Base-by-base conservation (phyloP, 2,797 vertebrate species). In the Molossus alvarezi region DNA sequence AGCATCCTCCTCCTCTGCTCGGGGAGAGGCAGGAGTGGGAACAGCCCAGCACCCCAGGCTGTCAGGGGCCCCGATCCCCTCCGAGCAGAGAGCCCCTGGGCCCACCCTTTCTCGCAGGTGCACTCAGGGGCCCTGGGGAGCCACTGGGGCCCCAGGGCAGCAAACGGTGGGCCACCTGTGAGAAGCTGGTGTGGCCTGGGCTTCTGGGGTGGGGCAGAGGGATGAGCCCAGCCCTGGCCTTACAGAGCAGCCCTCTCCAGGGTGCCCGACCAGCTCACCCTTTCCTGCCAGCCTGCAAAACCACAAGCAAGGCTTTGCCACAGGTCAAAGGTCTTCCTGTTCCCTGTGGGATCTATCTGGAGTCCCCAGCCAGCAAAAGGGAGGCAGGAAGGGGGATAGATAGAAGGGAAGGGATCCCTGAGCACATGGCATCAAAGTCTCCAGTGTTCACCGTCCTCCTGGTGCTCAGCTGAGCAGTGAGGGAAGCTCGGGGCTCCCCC, bases 271-370 rank as follows among this genome's bases (percentile, higher is more conserved):
- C 21, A 20, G 9, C 71, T 76, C 79, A 67, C 64, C 45, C 58
- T 86, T 88, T 27, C 45, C 23, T 80, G 71, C 84, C 71, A 60
- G 83, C 69, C 75, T 84, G 77, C 79, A 73, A 69, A 71, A n/a
- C 25, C 45, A 33, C 9, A n/a, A 45, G 84, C 25, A 41, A 12
- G 14, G 21, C 41, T 90, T n/a, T 45, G 45, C 20, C 79, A 84
- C 53, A 89, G 94, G 91, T 91, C 95, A 85, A 21, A 87, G 95
- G 80, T 57, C 79, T 62, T 71, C 65, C 41, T 72, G 41, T n/a
- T n/a, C 29, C 86, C 65, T 4, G 0, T 15, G 41, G 58, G 17
- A 41, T 57, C 76, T 62, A 1, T 17, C 3, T 2, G 76, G 73
- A 88, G 37, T 29, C 57, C 55, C 55, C 33, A 11, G 72, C 58